Evolutionary conservation across 2,797 vertebrate species (phyloP).

Genomic region (Distichodus sexfasciatus): DNA sequence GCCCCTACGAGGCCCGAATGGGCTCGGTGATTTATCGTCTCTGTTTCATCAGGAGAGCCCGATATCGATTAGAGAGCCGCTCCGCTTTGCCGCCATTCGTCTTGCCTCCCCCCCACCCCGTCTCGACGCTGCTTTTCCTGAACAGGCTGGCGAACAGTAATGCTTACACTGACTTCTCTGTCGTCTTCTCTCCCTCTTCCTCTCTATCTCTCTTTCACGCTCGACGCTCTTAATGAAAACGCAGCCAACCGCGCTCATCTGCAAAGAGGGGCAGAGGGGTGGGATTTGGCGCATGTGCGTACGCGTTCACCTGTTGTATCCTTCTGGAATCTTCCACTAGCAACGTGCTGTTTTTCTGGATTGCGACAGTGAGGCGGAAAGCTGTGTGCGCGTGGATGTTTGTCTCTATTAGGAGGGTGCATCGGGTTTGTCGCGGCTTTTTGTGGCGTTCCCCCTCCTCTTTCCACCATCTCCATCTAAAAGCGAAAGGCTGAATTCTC

Average conservation of each 20-base stretch:
- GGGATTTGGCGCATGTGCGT: background rate
- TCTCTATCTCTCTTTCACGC: background rate
- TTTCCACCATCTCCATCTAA: slow-evolving; percentile 60
- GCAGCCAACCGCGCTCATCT: slow-evolving; percentile 60
- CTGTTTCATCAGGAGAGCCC: slow-evolving; percentile 69
- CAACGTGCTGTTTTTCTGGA: background rate
- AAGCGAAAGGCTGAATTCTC: slow-evolving; percentile 70
- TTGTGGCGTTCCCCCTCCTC: slow-evolving; percentile 58
- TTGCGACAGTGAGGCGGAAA: background rate
- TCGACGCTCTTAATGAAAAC: slow-evolving; percentile 56
- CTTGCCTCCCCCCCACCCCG: slow-evolving; percentile 48
- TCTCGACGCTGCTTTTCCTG: background rate
- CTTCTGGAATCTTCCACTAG: slow-evolving; percentile 21
- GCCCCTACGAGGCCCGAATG: slow-evolving; percentile 33
- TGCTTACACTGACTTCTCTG: slow-evolving; percentile 67
- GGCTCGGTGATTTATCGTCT: slow-evolving; percentile 63
- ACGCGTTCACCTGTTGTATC: slow-evolving; percentile 49
- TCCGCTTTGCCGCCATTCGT: slow-evolving; percentile 68
- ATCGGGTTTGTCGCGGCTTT: slow-evolving; percentile 43
- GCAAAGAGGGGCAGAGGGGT: slow-evolving; percentile 28
- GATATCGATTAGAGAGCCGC: slow-evolving; percentile 64
- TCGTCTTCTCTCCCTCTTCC: slow-evolving; percentile 48
- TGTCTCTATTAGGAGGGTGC: background rate
- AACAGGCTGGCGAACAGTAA: slow-evolving; percentile 62
- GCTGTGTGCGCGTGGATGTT: slow-evolving; percentile 17